Evolutionary conservation across 2,888 invertebrate species (phyloP).

Genomic region (Tryphoninae sp.): DNA sequence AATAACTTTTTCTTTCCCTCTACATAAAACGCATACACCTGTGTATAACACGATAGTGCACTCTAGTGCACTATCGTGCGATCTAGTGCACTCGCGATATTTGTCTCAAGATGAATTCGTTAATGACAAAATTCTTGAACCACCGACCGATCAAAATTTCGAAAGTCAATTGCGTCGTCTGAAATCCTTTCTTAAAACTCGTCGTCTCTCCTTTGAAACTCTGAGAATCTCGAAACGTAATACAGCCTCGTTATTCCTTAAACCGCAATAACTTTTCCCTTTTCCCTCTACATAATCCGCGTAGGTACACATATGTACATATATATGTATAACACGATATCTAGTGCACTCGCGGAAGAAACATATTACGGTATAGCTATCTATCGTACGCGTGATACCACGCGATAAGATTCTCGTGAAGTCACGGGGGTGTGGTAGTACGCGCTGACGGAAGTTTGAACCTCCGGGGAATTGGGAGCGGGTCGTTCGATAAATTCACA

Average conservation of each 20-base stretch:
- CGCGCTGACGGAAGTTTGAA: slow-evolving; percentile 41
- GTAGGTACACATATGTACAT: too few relatives aligned
- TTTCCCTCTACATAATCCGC: not conserved
- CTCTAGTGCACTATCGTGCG: slow-evolving; percentile 13
- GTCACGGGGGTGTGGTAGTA: slow-evolving; percentile 4
- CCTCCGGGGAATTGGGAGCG: slow-evolving; percentile 49
- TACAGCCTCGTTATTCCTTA: too few relatives aligned
- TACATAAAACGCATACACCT: too few relatives aligned
- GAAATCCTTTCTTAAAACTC: not conserved
- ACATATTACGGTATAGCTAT: slow-evolving; percentile 27
- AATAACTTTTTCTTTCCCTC: not conserved
- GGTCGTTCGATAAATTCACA: slow-evolving; percentile 61
- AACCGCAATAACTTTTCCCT: not conserved
- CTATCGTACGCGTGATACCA: slow-evolving; percentile 46
- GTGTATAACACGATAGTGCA: slow-evolving; percentile 12
- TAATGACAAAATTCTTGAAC: too few relatives aligned
- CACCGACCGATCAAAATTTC: too few relatives aligned
- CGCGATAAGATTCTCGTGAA: slow-evolving; percentile 44
- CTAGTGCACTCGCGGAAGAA: slow-evolving; percentile 13
- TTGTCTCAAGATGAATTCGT: too few relatives aligned
- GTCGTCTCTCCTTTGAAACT: not conserved
- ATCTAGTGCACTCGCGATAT: slow-evolving; percentile 2
- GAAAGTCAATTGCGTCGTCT: not conserved
- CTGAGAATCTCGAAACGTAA: too few relatives aligned
- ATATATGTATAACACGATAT: slow-evolving; percentile 5